Base-by-base conservation (phyloP, 1,140 invertebrate genomes). In the Daktulosphaira vitifoliae region DNA sequence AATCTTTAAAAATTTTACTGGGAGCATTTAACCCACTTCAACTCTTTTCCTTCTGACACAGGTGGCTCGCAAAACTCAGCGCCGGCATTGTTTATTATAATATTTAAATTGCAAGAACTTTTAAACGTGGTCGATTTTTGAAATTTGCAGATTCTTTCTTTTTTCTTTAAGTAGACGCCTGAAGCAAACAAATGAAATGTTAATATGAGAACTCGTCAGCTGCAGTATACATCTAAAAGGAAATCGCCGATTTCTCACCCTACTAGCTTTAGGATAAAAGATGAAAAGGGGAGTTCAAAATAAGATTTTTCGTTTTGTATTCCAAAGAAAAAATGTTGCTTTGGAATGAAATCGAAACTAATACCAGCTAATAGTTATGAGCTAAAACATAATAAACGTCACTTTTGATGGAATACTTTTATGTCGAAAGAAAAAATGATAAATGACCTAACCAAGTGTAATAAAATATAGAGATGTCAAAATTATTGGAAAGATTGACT, bases 401-500 rank as follows among this genome's bases (percentile, higher is more conserved):
- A 62, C 42, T 48, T 33, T 23, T 62, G 56, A 62, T 62, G 56
- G 56, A 62, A 62, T 48, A 62, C 56, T 59, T 59, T 44, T 46
- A 62, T 33, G 22, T 46, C 16, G n/a, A 23, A 23, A 2, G 42
- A 11, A 48, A 5, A 33, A 33, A 22, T 62, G 56, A 62, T 62
- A 48, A 62, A 62, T 48, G 56, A 48, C 56, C 56, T 6, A 29
- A 59, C 54, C 11, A 59, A 16, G 20, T 2, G 42, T 62, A 62
- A 62, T 62, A 62, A 62, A 62, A 62, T 62, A 62, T 48, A 62
- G 46, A 62, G 56, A 46, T 33, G 56, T 62, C 56, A 59, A 37
- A 54, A n/a, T 59, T 44, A 59, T 59, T 59, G 56, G 56, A 62
- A 38, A 48, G 56, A 62, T 62, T 42, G 56, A 48, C 42, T 62